Percentiles rank a stretch among this genome's conserved stretches.
These are phyloP conservation scores for Seira musarum DNA, from an alignment of 2,888 invertebrate genomes.

Conservation along the genomic window DNA sequence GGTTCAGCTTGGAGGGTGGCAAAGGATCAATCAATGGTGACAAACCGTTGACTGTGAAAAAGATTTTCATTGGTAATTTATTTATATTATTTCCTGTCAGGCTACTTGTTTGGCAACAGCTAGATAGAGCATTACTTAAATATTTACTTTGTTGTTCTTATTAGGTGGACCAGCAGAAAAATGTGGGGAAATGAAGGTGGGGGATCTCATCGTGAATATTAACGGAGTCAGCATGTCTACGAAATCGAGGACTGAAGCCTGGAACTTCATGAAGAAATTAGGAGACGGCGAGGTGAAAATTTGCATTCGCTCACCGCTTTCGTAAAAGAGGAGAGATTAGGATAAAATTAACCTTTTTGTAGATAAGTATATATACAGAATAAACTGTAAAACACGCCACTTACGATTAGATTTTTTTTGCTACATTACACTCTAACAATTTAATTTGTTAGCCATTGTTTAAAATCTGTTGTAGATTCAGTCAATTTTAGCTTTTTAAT, in stretches of 20 bases:
- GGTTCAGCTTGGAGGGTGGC: constrained; percentile 95
- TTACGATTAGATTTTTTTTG: too few species aligned
- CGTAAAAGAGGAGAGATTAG: constrained; percentile 23
- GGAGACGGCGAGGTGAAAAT: constrained; percentile 87
- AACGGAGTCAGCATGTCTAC: constrained; percentile 86
- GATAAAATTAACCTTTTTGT: neutral
- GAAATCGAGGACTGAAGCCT: constrained; percentile 94
- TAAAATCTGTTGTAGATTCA: constrained; percentile 21
- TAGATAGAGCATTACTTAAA: neutral
- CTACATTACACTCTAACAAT: constrained; percentile 8
- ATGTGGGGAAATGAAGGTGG: constrained; percentile 85
- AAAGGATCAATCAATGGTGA: constrained; percentile 92
- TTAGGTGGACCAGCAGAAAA: constrained; percentile 92
- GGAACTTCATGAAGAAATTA: constrained; percentile 92
- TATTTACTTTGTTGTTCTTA: constrained; percentile 25
- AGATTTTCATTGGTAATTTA: constrained; percentile 90
- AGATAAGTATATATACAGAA: neutral
- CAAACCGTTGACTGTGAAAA: constrained; percentile 90
- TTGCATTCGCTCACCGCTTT: constrained; percentile 74
- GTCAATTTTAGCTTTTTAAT: constrained; percentile 30
- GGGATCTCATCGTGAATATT: constrained; percentile 89
- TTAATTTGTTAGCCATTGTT: constrained; percentile 6
- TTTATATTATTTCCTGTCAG: too few species aligned
- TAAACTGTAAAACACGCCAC: neutral
- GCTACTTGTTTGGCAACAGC: neutral